Evolutionary conservation across 2,113 vertebrate genomes (phyloP), one percentile per base, ranked within the genome.

Genomic region (Coptodon bakossiorum): DNA sequence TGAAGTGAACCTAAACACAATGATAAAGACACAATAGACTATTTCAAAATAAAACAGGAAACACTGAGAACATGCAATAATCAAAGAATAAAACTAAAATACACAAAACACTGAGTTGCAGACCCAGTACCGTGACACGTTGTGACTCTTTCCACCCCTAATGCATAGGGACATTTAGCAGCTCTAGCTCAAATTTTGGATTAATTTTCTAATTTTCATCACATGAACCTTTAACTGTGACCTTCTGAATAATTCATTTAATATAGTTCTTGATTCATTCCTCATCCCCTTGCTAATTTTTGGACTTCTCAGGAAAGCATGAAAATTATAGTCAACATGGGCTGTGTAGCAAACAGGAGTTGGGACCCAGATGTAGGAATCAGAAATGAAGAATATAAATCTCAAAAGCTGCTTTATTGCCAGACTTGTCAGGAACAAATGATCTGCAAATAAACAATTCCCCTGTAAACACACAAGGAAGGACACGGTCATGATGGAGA

Each of bases 181-280:
- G 31, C 31, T 38, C 36, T 38, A n/a, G 17, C 61, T 48, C 14
- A 17, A 7, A 48, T 11, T 10, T 73, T 73, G 13, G 40, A 17
- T 73, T 29, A 1, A 45, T 45, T 73, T 73, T 73, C 22, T 10
- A 27, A 73, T 48, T 73, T 45, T 45, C 40, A 73, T 73, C 17
- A 73, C 22, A 14, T 6, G 6, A 3, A 29, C 68, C 1, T 0
- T 88, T 82, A 90, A 76, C 59, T 76, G 63, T 87, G 82, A 90
- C 84, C 84, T 87, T 93, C 14, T 29, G 68, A 17, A 45, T 29
- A 73, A 34, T 45, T 54, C 4, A 86, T 57, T 90, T 63, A 88
- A 83, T 61, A 22, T 73, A 45, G 66, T 83, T 45, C 80, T 86
- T 84, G 29, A 13, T 48, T 82, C 48, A 61, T 86, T 83, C 59